A percentile compares a stretch with the other conserved stretches of the same genome.
Conservation (phyloP, 37 sponge, comb jelly and placozoan genomes). For the Haliclona indistincta region DNA sequence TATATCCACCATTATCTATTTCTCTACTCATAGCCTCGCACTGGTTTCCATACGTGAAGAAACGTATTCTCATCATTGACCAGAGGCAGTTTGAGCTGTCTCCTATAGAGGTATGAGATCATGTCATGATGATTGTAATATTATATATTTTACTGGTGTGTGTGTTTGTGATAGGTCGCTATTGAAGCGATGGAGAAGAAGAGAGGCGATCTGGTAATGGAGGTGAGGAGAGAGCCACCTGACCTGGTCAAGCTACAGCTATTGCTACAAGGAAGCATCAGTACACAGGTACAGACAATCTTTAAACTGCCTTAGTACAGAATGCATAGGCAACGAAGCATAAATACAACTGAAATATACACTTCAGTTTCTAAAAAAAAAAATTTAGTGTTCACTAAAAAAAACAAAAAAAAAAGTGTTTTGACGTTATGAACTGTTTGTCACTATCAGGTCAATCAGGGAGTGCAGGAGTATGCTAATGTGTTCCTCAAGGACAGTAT, state of each 20-base stretch:
- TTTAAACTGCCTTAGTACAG: too few relatives aligned
- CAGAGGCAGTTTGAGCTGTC: constrained; percentile 71
- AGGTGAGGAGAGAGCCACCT: constrained; percentile 57
- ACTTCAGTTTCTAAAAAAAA: too few relatives aligned
- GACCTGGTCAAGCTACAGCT: constrained; percentile 85
- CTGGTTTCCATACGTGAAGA: constrained; percentile 92
- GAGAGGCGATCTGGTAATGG: constrained; percentile 46
- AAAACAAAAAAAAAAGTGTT: background rate
- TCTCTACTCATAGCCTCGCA: constrained; percentile 73
- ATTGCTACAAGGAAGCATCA: constrained; percentile 79
- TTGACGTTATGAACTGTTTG: background rate
- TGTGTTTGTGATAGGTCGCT: constrained; percentile 71
- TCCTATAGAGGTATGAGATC: constrained; percentile 53
- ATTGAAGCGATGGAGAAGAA: constrained; percentile 90
- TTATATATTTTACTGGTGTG: background rate
- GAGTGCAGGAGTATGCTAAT: constrained; percentile 81
- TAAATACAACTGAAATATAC: too few relatives aligned
- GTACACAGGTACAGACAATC: constrained; percentile 57
- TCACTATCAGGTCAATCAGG: constrained; percentile 78
- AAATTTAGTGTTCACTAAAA: too few relatives aligned
- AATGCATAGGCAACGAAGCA: too few relatives aligned
- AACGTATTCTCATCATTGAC: constrained; percentile 72
- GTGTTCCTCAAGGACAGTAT: constrained; percentile 61
- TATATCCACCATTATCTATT: background rate
- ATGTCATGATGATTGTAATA: background rate